Percentiles rank a stretch among this genome's conserved stretches.
phyloP scores from a whole-genome alignment of 2,797 vertebrate species.

The Nasua narica region DNA sequence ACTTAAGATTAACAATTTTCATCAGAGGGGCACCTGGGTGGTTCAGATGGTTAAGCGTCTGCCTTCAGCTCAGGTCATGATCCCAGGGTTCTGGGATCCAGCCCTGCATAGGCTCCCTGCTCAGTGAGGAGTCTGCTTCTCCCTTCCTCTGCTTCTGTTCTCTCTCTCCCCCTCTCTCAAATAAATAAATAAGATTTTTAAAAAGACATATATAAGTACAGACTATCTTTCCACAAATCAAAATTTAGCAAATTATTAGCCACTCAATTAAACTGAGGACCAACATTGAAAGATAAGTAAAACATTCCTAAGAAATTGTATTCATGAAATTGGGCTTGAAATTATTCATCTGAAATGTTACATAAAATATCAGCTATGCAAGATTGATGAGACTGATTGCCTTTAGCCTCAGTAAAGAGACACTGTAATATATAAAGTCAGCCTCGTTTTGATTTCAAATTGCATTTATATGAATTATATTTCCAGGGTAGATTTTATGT shows the following conservation, averaged over 20 bases:
- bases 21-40: too few relatives aligned
- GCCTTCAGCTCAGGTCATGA: too few relatives aligned
- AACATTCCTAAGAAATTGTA: conserved; percentile 38
- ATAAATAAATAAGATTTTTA: conserved; percentile 64
- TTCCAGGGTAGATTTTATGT: not conserved
- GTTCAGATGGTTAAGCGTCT: too few relatives aligned
- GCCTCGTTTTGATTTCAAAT: not conserved
- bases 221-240: conserved; percentile 43
- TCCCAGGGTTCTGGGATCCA: too few relatives aligned
- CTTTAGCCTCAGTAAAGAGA: not conserved
- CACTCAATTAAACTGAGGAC: conserved; percentile 21
- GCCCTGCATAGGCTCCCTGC: too few relatives aligned
- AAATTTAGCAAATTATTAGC: conserved; percentile 35
- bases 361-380: not conserved
- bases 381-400: conserved; percentile 3
- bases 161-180: too few relatives aligned
- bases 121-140: too few relatives aligned
- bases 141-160: too few relatives aligned
- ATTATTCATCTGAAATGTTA: not conserved
- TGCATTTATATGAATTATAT: conserved; percentile 17
- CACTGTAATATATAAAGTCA: not conserved
- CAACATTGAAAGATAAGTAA: conserved; percentile 6
- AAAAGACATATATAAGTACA: conserved; percentile 36
- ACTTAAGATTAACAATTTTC: too few relatives aligned
- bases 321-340: not conserved